phyloP scores from a whole-genome alignment of 2,888 invertebrate genomes.

The Agrotis puta region DNA sequence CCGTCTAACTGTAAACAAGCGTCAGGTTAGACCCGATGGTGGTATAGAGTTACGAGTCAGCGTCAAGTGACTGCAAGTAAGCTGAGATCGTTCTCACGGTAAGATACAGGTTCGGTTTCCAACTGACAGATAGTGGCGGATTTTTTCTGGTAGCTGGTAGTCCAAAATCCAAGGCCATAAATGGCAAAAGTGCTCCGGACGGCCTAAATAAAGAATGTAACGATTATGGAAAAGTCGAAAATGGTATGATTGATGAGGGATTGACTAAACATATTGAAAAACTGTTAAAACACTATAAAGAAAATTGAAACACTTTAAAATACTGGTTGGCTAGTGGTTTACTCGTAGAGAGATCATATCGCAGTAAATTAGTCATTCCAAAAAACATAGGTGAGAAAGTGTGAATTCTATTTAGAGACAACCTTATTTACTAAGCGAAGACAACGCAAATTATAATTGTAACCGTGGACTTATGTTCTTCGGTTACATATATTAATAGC shows the following conservation, averaged over 20 bases:
- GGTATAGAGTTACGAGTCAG: conserved; percentile 41
- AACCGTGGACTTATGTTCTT: too few species aligned
- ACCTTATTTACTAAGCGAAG: background rate
- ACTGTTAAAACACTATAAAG: too few species aligned
- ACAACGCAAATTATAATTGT: background rate
- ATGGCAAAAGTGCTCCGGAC: too few species aligned
- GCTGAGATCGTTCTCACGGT: conserved; percentile 54
- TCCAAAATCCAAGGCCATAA: background rate
- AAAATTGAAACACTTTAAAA: too few species aligned
- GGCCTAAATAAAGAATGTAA: too few species aligned
- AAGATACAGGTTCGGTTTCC: conserved; percentile 23
- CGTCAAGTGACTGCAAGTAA: conserved; percentile 53
- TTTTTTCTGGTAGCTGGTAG: background rate
- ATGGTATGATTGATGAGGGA: too few species aligned
- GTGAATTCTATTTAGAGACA: background rate
- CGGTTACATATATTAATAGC: too few species aligned
- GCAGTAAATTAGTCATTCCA: background rate
- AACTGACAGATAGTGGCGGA: conserved; percentile 7
- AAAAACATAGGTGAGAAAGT: background rate
- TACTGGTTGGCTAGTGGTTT: too few species aligned
- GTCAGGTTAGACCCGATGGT: conserved; percentile 35
- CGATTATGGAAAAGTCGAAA: too few species aligned
- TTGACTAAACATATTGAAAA: too few species aligned
- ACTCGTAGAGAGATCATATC: background rate
- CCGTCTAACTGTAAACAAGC: conserved; percentile 46